Conservation (phyloP, 2,888 invertebrate species). For the Hybos culiciformis region DNA sequence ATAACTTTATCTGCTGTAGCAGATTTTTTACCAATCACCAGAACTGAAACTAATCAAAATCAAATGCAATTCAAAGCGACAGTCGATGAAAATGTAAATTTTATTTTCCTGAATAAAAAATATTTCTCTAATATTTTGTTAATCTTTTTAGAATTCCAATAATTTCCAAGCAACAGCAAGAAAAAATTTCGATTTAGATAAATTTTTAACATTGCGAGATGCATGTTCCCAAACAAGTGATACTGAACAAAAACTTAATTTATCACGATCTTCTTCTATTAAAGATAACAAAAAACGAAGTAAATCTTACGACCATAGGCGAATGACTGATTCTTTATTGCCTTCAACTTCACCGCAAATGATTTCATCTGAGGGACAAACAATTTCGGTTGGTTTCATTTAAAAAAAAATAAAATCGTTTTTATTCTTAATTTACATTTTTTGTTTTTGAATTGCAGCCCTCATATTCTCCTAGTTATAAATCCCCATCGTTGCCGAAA, state of each 20-base stretch:
- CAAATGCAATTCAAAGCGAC: neutral
- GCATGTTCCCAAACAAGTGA: slow-evolving; percentile 35
- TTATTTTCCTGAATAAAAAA: slow-evolving; percentile 4
- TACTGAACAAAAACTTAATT: slow-evolving; percentile 19
- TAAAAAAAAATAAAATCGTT: neutral
- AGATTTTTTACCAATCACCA: slow-evolving; percentile 24
- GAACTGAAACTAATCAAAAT: slow-evolving; percentile 16
- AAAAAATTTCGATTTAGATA: slow-evolving; percentile 18
- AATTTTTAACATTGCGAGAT: slow-evolving; percentile 27
- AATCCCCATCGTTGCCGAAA: slow-evolving; percentile 28
- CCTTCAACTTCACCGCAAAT: slow-evolving; percentile 6
- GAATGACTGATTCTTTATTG: slow-evolving; percentile 21
- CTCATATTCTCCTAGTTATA: slow-evolving; percentile 23
- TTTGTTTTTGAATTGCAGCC: slow-evolving; percentile 13
- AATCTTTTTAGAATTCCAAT: slow-evolving; percentile 6
- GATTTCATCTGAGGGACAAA: slow-evolving; percentile 26
- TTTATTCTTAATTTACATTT: slow-evolving; percentile 1
- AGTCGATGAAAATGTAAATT: neutral
- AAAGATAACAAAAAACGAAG: no score
- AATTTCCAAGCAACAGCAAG: slow-evolving; percentile 14
- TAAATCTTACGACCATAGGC: slow-evolving; percentile 24
- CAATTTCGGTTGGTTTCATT: slow-evolving; percentile 25
- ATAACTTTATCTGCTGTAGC: slow-evolving; percentile 46
- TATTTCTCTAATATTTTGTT: neutral
- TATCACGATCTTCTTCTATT: no score